Percentiles rank a stretch among this genome's conserved stretches.
Conservation (phyloP, 2,797 vertebrate species). For the Momotus momota region DNA sequence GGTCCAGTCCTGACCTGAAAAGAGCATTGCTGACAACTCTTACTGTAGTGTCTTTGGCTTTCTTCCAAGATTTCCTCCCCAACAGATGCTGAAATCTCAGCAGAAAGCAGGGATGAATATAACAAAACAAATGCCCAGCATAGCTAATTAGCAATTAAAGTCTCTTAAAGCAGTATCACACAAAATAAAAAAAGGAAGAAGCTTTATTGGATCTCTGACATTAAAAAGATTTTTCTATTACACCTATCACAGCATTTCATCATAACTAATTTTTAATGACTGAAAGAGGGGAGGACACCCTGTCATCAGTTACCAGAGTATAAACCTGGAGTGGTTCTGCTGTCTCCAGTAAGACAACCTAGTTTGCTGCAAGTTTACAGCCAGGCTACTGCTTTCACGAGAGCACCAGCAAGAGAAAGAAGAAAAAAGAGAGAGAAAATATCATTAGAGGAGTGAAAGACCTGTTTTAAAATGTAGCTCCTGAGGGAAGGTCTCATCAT, state of each 20-base stretch:
- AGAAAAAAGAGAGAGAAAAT: background rate
- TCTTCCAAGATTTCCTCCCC: conserved; percentile 10
- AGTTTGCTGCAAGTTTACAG: background rate
- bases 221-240: background rate
- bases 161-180: background rate
- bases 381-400: background rate
- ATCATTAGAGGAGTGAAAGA: background rate
- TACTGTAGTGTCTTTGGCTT: background rate
- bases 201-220: background rate
- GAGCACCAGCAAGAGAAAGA: background rate
- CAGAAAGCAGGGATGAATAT: conserved; percentile 1
- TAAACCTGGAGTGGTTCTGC: background rate
- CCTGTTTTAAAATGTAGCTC: background rate
- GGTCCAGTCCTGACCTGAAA: conserved; percentile 12
- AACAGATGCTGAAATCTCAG: conserved; percentile 35
- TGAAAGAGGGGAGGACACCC: background rate
- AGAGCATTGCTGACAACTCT: background rate
- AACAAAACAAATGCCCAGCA: background rate
- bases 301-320: background rate
- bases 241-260: background rate
- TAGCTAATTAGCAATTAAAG: conserved; percentile 40
- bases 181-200: background rate
- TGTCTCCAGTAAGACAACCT: background rate
- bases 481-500: background rate
- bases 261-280: background rate